Conservation (phyloP, 2,797 vertebrate genomes). For the Paguma larvata region DNA sequence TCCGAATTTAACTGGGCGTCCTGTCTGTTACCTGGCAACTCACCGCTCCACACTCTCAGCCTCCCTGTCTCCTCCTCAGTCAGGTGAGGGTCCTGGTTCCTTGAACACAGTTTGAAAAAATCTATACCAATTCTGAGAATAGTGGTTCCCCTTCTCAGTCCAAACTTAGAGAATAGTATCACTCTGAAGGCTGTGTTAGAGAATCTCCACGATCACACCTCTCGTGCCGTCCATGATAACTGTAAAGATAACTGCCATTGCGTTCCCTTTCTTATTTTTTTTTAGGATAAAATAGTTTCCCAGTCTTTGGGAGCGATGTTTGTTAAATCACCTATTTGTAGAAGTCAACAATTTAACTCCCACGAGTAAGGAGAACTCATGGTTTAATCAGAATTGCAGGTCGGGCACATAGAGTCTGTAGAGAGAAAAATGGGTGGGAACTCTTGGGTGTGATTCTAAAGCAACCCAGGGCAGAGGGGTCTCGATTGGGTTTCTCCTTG, state of each 20-base stretch:
- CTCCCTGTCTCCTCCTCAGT: neutral
- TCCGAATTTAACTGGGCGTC: neutral
- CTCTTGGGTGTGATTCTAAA: neutral
- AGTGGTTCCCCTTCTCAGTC: neutral
- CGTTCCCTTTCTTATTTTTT: neutral
- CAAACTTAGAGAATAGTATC: neutral
- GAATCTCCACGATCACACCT: neutral
- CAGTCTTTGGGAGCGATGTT: neutral
- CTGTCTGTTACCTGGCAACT: neutral
- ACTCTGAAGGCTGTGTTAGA: neutral
- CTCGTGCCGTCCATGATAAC: neutral
- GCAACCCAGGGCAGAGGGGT: neutral
- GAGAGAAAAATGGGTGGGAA: neutral
- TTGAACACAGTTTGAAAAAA: slow-evolving; percentile 12
- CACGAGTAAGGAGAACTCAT: neutral
- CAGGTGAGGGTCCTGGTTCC: neutral
- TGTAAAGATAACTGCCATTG: neutral
- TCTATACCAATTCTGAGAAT: neutral
- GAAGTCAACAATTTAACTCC: neutral
- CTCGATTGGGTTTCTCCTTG: neutral
- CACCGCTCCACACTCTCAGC: neutral
- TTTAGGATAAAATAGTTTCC: neutral
- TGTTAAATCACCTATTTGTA: neutral
- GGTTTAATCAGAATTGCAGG: neutral
- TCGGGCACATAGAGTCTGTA: neutral